Percentiles rank a stretch among this genome's conserved stretches.
Conservation (phyloP, 1,140 invertebrate species). For the Meloidogyne floridensis region DNA sequence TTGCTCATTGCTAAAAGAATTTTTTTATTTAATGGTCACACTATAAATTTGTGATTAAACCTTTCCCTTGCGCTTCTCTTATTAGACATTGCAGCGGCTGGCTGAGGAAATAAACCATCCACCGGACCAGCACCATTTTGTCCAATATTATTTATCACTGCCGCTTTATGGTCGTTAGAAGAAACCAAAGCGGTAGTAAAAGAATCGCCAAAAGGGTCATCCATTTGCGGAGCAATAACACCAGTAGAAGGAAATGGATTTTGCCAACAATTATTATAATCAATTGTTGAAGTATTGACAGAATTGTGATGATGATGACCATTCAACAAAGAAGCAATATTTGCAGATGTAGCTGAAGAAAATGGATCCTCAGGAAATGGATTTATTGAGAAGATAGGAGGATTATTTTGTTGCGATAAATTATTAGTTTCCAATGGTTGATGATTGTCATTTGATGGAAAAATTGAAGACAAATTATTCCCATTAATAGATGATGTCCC, state of each 20-base stretch:
- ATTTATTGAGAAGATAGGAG: neutral
- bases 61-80: neutral
- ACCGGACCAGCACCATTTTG: neutral
- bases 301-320: too few relatives aligned
- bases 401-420: too few relatives aligned
- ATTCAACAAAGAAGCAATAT: neutral
- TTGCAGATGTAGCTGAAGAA: neutral
- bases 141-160: neutral
- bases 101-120: conserved; percentile 17
- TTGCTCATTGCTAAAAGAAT: conserved; percentile 31
- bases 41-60: neutral
- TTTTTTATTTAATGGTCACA: neutral
- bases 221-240: conserved; percentile 17
- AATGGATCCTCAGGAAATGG: conserved; percentile 24
- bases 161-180: neutral
- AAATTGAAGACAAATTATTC: too few relatives aligned
- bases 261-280: neutral
- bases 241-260: neutral
- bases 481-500: too few relatives aligned
- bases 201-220: conserved; percentile 59
- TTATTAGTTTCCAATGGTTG: too few relatives aligned
- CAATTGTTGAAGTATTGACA: too few relatives aligned
- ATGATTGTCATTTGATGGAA: too few relatives aligned
- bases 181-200: conserved; percentile 7
- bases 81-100: conserved; percentile 2